Conservation (phyloP, 1,140 invertebrate genomes). For the Drosophila grimshawi region DNA sequence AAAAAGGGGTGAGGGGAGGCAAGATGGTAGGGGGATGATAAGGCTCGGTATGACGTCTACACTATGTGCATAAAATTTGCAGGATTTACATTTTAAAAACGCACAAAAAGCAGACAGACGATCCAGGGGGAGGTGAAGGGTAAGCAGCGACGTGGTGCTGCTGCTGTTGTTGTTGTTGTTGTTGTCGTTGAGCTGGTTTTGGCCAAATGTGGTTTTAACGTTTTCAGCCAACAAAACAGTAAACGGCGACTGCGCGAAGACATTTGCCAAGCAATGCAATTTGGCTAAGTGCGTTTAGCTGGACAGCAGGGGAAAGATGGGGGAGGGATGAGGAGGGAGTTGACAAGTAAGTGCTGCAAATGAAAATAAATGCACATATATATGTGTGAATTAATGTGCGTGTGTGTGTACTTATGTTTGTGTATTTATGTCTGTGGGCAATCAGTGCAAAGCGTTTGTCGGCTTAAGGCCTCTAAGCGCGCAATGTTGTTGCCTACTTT, state of each 20-base stretch:
- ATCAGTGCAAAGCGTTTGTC: conserved; percentile 66
- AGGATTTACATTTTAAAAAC: conserved; percentile 81
- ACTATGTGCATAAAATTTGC: conserved; percentile 79
- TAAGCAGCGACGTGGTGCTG: conserved; percentile 4
- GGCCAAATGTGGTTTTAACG: conserved; percentile 77
- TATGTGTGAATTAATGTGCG: not conserved
- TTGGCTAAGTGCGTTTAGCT: conserved; percentile 74
- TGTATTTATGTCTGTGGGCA: conserved; percentile 47
- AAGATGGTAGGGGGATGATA: not conserved
- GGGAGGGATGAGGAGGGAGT: not conserved
- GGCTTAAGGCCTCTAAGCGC: conserved; percentile 64
- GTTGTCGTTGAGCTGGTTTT: conserved; percentile 57
- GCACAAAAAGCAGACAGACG: conserved; percentile 41
- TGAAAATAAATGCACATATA: conserved; percentile 60
- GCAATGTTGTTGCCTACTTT: conserved; percentile 59
- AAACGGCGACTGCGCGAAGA: conserved; percentile 63
- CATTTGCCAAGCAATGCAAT: conserved; percentile 75
- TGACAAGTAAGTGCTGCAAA: conserved; percentile 49
- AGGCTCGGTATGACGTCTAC: conserved; percentile 29
- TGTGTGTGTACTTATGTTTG: conserved; percentile 3
- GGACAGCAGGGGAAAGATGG: not conserved
- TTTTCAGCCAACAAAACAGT: conserved; percentile 25
- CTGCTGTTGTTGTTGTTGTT: conserved; percentile 5
- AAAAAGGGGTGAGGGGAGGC: not conserved
- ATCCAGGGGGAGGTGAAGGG: conserved; percentile 2